Evolutionary conservation across 2,888 invertebrate species (phyloP), one percentile per base, ranked within the genome.

Genomic region (Diploptera punctata): DNA sequence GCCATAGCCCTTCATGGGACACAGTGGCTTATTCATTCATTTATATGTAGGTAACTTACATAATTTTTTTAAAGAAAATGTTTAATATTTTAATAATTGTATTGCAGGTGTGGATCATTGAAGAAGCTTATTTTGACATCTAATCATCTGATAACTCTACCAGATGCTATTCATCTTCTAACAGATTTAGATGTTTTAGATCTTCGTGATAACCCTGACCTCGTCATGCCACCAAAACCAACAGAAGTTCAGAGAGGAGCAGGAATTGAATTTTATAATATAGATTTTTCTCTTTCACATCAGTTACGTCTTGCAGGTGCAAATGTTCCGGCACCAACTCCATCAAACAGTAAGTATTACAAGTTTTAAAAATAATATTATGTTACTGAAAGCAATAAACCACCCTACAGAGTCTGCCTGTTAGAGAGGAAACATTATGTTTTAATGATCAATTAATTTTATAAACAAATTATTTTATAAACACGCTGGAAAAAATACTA

Each of bases 211-310:
- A 99, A 99, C 87, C 94, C 94, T 0, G 97, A 98, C 78, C 86
- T 99, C 76, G 91, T 98, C 74, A 98, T 99, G 97, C 99, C 99
- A 0, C 96, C 96, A 2, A 98, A 98, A 83, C 99, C 99, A 0
- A 91, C 90, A 18, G 92, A 95, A 81, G 85, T 90, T 31, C 89
- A 91, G 77, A 87, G 90, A 75, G 93, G 94, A 1, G 87, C 93
- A 49, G 95, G 95, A 0, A 84, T 95, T 65, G 94, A 95, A 81
- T 99, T 94, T 84, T 99, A 99, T 83, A 99, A 99, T 80, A 98
- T 99, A 72, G 99, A 99, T 85, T 99, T 99, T 86, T 98, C 98
- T 0, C 86, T 99, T 75, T 96, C 97, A 86, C 93, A 97, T 79
- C 99, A 99, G 83, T 84, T 99, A 70, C 88, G 95, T 76, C 83